Evolutionary conservation across 2,113 vertebrate genomes (phyloP).

Genomic region (Sphaerodactylus townsendi): DNA sequence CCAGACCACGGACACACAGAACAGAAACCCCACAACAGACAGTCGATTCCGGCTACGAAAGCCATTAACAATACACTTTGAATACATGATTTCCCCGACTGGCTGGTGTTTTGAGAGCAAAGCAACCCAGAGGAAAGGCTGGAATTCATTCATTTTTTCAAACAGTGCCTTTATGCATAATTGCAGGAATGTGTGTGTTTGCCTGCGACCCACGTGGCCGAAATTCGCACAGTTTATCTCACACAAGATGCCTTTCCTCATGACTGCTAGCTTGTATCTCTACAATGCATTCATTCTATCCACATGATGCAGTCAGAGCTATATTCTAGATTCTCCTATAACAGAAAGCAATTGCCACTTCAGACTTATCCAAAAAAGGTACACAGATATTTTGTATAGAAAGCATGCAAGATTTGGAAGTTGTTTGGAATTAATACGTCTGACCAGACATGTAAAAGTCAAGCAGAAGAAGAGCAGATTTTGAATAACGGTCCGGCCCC

Average conservation of each 20-base stretch:
- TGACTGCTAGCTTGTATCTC: background rate
- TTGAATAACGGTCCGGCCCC: too few species aligned
- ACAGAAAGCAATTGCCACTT: background rate
- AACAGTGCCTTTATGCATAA: background rate
- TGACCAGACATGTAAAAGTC: background rate
- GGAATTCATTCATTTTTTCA: background rate
- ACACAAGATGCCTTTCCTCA: background rate
- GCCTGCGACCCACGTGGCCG: too few species aligned
- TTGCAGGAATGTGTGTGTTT: background rate
- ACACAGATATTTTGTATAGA: background rate
- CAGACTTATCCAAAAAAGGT: background rate
- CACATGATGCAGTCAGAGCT: too few species aligned
- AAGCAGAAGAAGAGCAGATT: background rate
- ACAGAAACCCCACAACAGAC: too few species aligned
- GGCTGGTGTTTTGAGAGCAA: slow-evolving; percentile 13
- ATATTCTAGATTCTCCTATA: background rate
- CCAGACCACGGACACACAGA: too few species aligned
- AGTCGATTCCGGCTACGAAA: too few species aligned
- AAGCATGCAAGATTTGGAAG: background rate
- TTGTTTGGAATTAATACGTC: background rate
- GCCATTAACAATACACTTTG: too few species aligned
- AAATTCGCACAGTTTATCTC: background rate
- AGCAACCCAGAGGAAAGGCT: background rate
- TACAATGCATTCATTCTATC: too few species aligned
- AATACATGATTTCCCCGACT: background rate